Base-by-base conservation (phyloP, 2,797 vertebrate genomes). In the Microchirus variegatus region DNA sequence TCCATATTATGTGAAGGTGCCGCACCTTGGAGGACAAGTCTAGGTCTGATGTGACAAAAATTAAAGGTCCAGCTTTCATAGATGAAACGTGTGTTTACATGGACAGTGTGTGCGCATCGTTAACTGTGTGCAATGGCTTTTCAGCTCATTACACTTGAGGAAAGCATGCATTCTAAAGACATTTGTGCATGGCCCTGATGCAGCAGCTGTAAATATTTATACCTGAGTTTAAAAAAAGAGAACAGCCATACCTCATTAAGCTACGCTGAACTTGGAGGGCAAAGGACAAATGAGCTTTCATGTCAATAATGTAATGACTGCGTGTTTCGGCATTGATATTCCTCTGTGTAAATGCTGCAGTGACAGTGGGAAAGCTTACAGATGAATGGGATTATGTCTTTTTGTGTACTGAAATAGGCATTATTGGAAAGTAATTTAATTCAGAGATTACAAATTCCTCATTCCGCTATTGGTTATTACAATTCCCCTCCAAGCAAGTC, bases 401-500 rank as follows among this genome's bases (percentile, higher is more conserved):
- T 85, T 77, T 88, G 71, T 87, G 81, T 80, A 75, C 64, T 83
- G 74, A 83, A 89, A 89, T 84, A 72, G 82, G 73, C 81, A 84
- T 89, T 88, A 89, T 90, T 89, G 78, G 75, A 83, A 71, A 80
- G 73, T 90, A 88, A 90, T 91, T 89, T 70, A 83, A 83, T 87
- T 88, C 75, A 76, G 31, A 58, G 77, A 87, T 90, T 86, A 78
- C 78, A 84, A 81, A 89, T 89, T 83, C 57, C 58, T 87, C 82
- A 80, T 70, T 79, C 69, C 70, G 82, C 75, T 85, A 83, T 87
- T 85, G 77, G 80, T 63, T 70, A 70, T 60, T 67, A 64, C 77
- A 75, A 82, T 84, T 84, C 71, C 44, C 62, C 66, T 72, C 53
- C 45, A 52, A 73, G 75, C 68, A 17, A 65, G 46, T 72, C 57